Evolutionary conservation across 2,113 vertebrate genomes (phyloP).

Genomic region (Barbus barbus): DNA sequence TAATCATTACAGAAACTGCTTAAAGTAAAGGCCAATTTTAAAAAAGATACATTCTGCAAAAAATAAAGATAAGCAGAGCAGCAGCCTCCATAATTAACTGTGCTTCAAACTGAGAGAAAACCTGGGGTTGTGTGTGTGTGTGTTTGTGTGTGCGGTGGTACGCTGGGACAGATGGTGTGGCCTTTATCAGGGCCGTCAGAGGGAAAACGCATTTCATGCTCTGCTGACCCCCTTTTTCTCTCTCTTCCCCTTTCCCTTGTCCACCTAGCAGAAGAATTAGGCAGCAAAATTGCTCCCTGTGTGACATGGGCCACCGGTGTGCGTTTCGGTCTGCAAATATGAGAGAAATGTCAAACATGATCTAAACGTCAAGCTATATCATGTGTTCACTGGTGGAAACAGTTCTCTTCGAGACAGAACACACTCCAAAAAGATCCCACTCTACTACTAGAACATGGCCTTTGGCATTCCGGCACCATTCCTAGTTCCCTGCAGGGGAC

Average conservation of each 20-base stretch:
- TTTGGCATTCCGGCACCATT: not conserved
- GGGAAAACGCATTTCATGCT: slow-evolving; percentile 71
- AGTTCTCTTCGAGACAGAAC: not conserved
- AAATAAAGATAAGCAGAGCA: slow-evolving; percentile 21
- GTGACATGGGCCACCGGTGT: slow-evolving; percentile 41
- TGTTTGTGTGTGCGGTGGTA: slow-evolving; percentile 34
- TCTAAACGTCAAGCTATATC: slow-evolving; percentile 6
- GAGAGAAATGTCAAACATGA: slow-evolving; percentile 20
- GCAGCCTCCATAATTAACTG: slow-evolving; percentile 12
- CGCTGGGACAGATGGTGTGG: slow-evolving; percentile 54
- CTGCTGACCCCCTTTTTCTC: slow-evolving; percentile 52
- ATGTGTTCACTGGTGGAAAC: not conserved
- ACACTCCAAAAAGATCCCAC: not conserved
- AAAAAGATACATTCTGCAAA: slow-evolving; percentile 1
- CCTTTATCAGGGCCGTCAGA: slow-evolving; percentile 72
- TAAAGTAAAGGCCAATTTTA: not conserved
- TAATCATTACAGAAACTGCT: not conserved
- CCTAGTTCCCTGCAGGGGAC: not conserved
- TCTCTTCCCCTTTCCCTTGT: slow-evolving; percentile 47
- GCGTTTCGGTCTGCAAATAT: slow-evolving; percentile 7
- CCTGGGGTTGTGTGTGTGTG: too few relatives aligned
- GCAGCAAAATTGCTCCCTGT: slow-evolving; percentile 54
- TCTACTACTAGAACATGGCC: slow-evolving; percentile 2
- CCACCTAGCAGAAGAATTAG: slow-evolving; percentile 60
- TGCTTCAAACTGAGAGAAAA: not conserved